phyloP scores from a whole-genome alignment of 2,888 invertebrate species.

The Leptarthrus brevirostris region DNA sequence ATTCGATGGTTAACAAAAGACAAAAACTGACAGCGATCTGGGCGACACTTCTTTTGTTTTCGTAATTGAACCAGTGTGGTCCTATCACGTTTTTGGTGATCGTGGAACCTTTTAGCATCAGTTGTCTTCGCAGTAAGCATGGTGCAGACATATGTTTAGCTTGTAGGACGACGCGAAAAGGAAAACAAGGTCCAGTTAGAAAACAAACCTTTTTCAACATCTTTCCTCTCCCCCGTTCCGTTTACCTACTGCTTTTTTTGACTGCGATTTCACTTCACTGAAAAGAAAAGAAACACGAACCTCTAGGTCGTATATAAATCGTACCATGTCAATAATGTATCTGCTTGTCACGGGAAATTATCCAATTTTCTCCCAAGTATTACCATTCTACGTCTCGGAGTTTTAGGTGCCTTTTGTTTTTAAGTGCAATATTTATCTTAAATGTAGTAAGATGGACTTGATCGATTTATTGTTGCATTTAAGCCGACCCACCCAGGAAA shows the following conservation, averaged over 20 bases:
- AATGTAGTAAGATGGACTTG: not conserved
- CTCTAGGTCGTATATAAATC: constrained; percentile 43
- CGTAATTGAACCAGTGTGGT: constrained; percentile 65
- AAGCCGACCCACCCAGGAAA: constrained; percentile 2
- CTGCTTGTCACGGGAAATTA: constrained; percentile 67
- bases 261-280: not conserved
- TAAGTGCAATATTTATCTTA: not conserved
- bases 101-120: constrained; percentile 53
- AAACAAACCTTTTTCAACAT: constrained; percentile 6
- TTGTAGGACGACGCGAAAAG: constrained; percentile 60
- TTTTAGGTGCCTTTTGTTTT: constrained; percentile 13
- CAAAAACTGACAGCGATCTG: constrained; percentile 57
- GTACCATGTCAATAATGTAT: constrained; percentile 45
- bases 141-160: constrained; percentile 66
- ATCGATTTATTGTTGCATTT: not conserved
- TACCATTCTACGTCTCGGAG: constrained; percentile 13
- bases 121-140: constrained; percentile 55
- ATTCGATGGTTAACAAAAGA: constrained; percentile 45
- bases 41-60: constrained; percentile 59
- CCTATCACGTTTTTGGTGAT: constrained; percentile 58
- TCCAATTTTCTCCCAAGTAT: constrained; percentile 62
- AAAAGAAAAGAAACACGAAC: constrained; percentile 10
- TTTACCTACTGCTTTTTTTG: constrained; percentile 13
- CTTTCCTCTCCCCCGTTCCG: not conserved
- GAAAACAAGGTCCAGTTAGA: constrained; percentile 46